Conservation (phyloP, 1,140 invertebrate species). For the Ips nitidus region DNA sequence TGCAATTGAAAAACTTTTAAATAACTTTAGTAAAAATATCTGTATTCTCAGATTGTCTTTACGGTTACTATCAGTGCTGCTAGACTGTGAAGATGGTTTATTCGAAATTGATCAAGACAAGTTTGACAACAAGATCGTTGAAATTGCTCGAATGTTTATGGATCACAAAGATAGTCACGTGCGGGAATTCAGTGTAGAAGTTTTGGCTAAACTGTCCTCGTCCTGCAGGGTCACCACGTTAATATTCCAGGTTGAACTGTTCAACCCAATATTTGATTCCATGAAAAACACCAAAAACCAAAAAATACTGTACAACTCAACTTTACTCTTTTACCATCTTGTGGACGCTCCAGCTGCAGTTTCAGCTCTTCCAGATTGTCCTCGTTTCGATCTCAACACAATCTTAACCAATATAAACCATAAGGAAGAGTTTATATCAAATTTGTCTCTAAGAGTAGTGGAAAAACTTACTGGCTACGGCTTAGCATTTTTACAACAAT, state of each 20-base stretch:
- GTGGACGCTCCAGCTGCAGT: slow-evolving; percentile 36
- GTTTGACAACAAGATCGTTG: slow-evolving; percentile 35
- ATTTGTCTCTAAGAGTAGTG: slow-evolving; percentile 31
- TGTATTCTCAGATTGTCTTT: slow-evolving; percentile 39
- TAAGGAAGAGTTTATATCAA: slow-evolving; percentile 26
- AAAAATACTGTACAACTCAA: slow-evolving; percentile 24
- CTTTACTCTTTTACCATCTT: slow-evolving; percentile 38
- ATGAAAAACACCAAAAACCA: slow-evolving; percentile 36
- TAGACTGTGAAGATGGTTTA: slow-evolving; percentile 32
- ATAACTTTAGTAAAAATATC: slow-evolving; percentile 37
- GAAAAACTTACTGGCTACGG: slow-evolving; percentile 37
- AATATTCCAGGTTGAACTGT: slow-evolving; percentile 36
- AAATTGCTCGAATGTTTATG: slow-evolving; percentile 38
- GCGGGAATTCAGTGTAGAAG: slow-evolving; percentile 37
- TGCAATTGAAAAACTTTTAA: slow-evolving; percentile 38
- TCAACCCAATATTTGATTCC: slow-evolving; percentile 37
- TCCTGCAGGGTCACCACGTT: slow-evolving; percentile 34
- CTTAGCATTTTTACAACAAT: slow-evolving; percentile 30
- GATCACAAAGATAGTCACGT: slow-evolving; percentile 37
- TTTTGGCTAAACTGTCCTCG: slow-evolving; percentile 34
- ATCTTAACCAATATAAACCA: slow-evolving; percentile 33
- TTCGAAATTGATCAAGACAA: slow-evolving; percentile 40
- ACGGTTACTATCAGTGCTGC: slow-evolving; percentile 36
- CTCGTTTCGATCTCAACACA: slow-evolving; percentile 33
- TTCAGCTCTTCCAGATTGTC: slow-evolving; percentile 23